Evolutionary conservation across 1,140 invertebrate genomes (phyloP).

Genomic region (Drosophila lacertosa): DNA sequence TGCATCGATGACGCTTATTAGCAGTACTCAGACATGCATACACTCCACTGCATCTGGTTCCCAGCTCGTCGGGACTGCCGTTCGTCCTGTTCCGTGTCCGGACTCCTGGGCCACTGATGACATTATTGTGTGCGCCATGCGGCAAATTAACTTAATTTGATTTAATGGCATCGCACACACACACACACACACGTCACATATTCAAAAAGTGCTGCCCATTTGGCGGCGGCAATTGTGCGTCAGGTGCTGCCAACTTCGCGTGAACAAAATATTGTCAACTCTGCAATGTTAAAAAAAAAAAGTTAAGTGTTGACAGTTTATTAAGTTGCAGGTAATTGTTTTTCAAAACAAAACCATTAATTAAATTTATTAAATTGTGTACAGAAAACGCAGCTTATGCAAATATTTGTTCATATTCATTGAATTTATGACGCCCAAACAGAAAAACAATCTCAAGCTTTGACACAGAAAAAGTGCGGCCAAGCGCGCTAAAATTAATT

Average conservation of each 20-base stretch:
- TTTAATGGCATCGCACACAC: slow-evolving; percentile 52
- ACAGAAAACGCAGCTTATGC: too few species aligned
- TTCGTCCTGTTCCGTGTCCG: too few species aligned
- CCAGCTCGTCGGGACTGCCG: too few species aligned
- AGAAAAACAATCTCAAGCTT: neutral
- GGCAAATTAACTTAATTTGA: slow-evolving; percentile 77
- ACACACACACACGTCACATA: neutral
- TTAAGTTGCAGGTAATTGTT: too few species aligned
- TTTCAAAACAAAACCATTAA: too few species aligned
- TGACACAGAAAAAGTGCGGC: slow-evolving; percentile 5
- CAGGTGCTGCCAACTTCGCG: slow-evolving; percentile 26
- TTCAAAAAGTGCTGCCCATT: slow-evolving; percentile 22
- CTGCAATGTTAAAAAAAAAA: too few species aligned
- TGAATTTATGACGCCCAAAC: neutral
- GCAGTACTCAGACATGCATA: slow-evolving; percentile 66
- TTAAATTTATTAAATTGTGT: too few species aligned
- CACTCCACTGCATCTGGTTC: slow-evolving; percentile 23
- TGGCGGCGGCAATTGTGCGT: neutral
- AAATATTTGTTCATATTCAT: neutral
- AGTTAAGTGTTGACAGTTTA: too few species aligned
- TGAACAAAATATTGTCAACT: neutral
- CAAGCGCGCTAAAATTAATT: slow-evolving; percentile 13
- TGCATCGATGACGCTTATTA: slow-evolving; percentile 81
- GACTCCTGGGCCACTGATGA: slow-evolving; percentile 32
- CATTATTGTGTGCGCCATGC: slow-evolving; percentile 73